phyloP scores from a whole-genome alignment of 2,797 vertebrate genomes.

The Microchirus variegatus region DNA sequence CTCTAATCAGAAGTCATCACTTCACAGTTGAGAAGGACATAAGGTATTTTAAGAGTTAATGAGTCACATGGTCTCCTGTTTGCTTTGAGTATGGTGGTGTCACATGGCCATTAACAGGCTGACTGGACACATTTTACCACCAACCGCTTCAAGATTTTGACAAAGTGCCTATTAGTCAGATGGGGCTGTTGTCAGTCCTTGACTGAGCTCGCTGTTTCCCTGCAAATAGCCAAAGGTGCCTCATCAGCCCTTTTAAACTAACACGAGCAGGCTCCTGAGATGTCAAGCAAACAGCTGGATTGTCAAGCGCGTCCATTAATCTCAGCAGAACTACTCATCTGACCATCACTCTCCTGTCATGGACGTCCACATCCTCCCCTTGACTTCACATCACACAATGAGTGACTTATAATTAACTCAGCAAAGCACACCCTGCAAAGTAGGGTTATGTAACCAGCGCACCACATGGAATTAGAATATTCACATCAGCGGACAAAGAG shows the following conservation, averaged over 20 bases:
- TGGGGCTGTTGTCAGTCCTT: slow-evolving; percentile 52
- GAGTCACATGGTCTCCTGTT: no score
- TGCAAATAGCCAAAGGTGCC: slow-evolving; percentile 53
- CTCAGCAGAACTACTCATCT: slow-evolving; percentile 59
- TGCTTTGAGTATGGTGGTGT: slow-evolving; percentile 42
- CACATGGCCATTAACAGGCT: slow-evolving; percentile 61
- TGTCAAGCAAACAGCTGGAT: slow-evolving; percentile 65
- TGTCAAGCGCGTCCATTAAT: slow-evolving; percentile 50
- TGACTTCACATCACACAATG: slow-evolving; percentile 60
- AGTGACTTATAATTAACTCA: slow-evolving; percentile 62
- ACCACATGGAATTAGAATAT: slow-evolving; percentile 46
- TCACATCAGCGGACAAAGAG: slow-evolving; percentile 50
- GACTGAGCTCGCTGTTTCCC: slow-evolving; percentile 54
- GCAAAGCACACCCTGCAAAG: slow-evolving; percentile 53
- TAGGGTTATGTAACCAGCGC: slow-evolving; percentile 57
- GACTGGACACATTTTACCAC: slow-evolving; percentile 54
- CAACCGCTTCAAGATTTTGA: slow-evolving; percentile 51
- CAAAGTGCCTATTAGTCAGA: slow-evolving; percentile 41
- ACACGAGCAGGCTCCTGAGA: slow-evolving; percentile 37
- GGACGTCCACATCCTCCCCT: slow-evolving; percentile 51
- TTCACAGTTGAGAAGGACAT: not conserved
- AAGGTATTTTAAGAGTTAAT: slow-evolving; percentile 9
- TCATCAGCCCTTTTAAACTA: slow-evolving; percentile 65
- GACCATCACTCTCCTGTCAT: slow-evolving; percentile 52
- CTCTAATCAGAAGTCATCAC: no score